phyloP scores from a whole-genome alignment of 37 sponge, comb jelly and placozoan species.

The Agelas oroides region DNA sequence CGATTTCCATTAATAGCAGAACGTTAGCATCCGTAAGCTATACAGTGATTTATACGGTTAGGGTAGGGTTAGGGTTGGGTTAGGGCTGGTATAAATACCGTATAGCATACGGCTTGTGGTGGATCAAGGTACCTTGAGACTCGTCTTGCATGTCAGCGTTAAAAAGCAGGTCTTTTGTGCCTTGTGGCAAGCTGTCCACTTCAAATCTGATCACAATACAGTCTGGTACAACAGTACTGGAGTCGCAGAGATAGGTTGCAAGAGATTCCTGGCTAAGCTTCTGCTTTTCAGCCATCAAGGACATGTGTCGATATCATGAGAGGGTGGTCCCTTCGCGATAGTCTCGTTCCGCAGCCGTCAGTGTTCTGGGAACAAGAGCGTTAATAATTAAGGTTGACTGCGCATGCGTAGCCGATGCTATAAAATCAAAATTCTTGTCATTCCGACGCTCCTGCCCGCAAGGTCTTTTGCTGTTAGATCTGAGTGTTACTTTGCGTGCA shows the following conservation, averaged over 20 bases:
- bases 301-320: too few relatives aligned
- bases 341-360: not conserved
- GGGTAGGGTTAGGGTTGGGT: too few relatives aligned
- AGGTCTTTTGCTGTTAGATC: not conserved
- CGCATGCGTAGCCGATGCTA: slow-evolving; percentile 8
- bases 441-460: not conserved
- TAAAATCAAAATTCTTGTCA: slow-evolving; percentile 1
- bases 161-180: not conserved
- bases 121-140: too few relatives aligned
- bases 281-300: too few relatives aligned
- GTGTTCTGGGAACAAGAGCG: not conserved
- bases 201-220: slow-evolving; percentile 21
- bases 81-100: too few relatives aligned
- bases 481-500: not conserved
- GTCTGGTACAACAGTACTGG: slow-evolving; percentile 8
- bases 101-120: too few relatives aligned
- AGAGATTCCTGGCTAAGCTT: not conserved
- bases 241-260: too few relatives aligned
- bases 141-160: too few relatives aligned
- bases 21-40: too few relatives aligned
- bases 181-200: slow-evolving; percentile 26
- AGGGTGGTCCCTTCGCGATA: too few relatives aligned
- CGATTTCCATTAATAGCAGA: too few relatives aligned
- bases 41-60: too few relatives aligned
- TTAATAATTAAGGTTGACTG: not conserved